A percentile compares a stretch with the other conserved stretches of the same genome.
phyloP scores from a whole-genome alignment of 2,888 invertebrate genomes.

The Celastrina argiolus region DNA sequence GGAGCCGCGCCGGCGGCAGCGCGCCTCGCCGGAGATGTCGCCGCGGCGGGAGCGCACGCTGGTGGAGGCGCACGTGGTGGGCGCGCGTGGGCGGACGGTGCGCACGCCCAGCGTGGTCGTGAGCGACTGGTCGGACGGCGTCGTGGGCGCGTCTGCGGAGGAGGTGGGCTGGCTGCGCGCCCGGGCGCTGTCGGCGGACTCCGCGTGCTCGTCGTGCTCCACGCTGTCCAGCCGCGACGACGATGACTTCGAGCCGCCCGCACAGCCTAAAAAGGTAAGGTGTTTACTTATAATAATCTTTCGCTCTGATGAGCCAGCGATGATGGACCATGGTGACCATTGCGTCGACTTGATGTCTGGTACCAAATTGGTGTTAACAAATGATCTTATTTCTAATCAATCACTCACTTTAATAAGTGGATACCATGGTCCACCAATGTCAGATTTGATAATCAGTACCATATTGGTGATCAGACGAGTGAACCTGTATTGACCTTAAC shows the following conservation, averaged over 20 bases:
- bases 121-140: conserved; percentile 89
- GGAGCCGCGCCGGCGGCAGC: conserved; percentile 70
- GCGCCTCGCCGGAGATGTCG: conserved; percentile 58
- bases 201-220: conserved; percentile 86
- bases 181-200: conserved; percentile 79
- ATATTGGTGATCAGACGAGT: too few species aligned
- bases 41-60: conserved; percentile 63
- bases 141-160: conserved; percentile 66
- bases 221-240: conserved; percentile 86
- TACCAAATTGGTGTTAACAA: too few species aligned
- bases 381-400: too few species aligned
- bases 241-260: conserved; percentile 71
- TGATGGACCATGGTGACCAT: too few species aligned
- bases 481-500: too few species aligned
- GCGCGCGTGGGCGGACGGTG: conserved; percentile 79
- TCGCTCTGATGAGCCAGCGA: background rate
- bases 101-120: conserved; percentile 92
- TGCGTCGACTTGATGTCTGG: too few species aligned
- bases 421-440: too few species aligned
- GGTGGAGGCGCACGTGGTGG: conserved; percentile 77
- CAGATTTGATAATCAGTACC: too few species aligned
- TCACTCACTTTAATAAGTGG: too few species aligned
- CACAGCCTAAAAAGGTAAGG: conserved; percentile 73
- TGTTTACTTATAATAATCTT: background rate
- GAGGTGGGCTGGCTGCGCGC: conserved; percentile 68